Base-by-base conservation (phyloP, 2,797 vertebrate genomes). In the Silurus aristotelis region DNA sequence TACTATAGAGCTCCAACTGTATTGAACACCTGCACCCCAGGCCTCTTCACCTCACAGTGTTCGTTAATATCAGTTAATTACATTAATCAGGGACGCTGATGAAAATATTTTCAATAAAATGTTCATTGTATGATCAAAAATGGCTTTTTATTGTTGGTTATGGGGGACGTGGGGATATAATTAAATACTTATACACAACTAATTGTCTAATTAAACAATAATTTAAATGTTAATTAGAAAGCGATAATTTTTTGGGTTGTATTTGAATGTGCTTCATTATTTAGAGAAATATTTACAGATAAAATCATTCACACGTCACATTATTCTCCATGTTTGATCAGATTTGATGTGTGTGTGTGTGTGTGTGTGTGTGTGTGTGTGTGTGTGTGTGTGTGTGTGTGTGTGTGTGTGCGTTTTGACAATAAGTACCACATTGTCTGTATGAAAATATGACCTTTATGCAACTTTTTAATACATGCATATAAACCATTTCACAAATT, bases 381-480 rank as follows among this genome's bases (percentile, higher is more conserved):
- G 3, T 38, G 38, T 38, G 38, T 38, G 38, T 38, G 38, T 38
- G 38, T 38, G 38, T 38, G 38, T 38, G 48, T 2, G 48, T 52
- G 6, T 10, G 12, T 2, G 72, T 27, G 5, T 14, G 22, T 17
- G 8, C 8, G 0, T 31, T 58, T 58, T 12, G 25, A 76, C 31
- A 3, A 31, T 2, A 20, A 19, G 10, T 22, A 60, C 19, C 7
- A n/a, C 31, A 43, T 27, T 12, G 15, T 63, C 31, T 63, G 60
- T 79, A n/a, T 46, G 58, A 79, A 79, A 63, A 79, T 79, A 61
- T 5, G 10, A 63, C 63, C 77, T 79, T 79, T 79, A 61, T 63
- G 2, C 20, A 14, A 46, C 19, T 15, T 46, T 79, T 79, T 79
- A 79, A 14, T 63, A 22, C 60, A 17, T 79, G 77, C 58, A 46